Base-by-base conservation (phyloP, 1,140 invertebrate species). In the Grapholita molesta region DNA sequence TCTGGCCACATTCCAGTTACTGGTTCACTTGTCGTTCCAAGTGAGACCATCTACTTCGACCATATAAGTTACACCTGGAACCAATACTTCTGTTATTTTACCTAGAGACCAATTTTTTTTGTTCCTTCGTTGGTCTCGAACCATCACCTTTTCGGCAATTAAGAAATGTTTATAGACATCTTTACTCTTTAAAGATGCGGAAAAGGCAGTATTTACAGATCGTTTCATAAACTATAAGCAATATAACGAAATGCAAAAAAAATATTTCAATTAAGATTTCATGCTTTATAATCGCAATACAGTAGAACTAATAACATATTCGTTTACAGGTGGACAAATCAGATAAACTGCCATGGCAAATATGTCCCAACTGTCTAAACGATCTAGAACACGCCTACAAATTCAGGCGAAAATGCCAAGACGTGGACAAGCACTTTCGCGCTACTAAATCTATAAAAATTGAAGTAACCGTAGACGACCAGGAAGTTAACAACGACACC, bases 381-480 rank as follows among this genome's bases (percentile, higher is more conserved):
- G 82, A 90, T 67, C 72, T 92, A 24, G 84, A 91, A 65, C 83
- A 82, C 53, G 90, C 90, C 4, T 92, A 86, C 66, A 90, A 87
- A 76, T 92, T 92, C 67, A 79, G 88, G 72, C 72, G 79, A 18
- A 91, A 90, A 84, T 92, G 89, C 80, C 89, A 91, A 77, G 81
- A 88, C 28, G 69, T 82, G 0, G 90, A 92, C 65, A 83, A 84
- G 70, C 70, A 80, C 12, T 75, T 85, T 4, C 78, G 82, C 48
- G 74, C 23, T 0, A 32, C 52, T n/a, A 67, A 72, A 18, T 24
- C 38, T 3, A 65, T 72, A n/a, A 64, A 70, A 64, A 80, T 87
- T 30, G 90, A 88, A 80, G 48, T 82, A n/a, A 84, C 89, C 67
- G 68, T 77, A 7, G 75, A 73, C n/a, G 69, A 78, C 25, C 73